phyloP scores from a whole-genome alignment of 2,113 vertebrate genomes.

The Circaetus gallicus region DNA sequence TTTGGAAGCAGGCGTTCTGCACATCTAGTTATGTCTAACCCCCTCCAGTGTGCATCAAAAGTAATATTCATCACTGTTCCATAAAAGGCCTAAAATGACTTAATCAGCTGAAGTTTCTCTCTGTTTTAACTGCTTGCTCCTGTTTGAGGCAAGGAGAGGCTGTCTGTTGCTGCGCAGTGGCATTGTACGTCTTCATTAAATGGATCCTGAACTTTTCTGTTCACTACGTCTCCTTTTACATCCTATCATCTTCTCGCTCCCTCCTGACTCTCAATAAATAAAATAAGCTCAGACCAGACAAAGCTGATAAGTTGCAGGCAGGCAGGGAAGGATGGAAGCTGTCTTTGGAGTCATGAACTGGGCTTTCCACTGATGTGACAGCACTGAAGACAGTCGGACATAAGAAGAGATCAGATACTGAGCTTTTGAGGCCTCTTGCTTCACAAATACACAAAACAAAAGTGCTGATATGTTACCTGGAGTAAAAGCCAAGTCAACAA shows the following conservation, averaged over 20 bases:
- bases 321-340: background rate
- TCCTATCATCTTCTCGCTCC: background rate
- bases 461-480: background rate
- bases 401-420: constrained; percentile 35
- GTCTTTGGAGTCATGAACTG: constrained; percentile 10
- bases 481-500: background rate
- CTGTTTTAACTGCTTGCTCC: background rate
- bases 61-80: background rate
- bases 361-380: constrained; percentile 16
- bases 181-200: background rate
- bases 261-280: background rate
- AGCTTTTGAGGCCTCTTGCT: background rate
- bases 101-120: background rate
- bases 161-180: background rate
- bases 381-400: constrained; percentile 2
- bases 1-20: background rate
- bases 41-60: background rate
- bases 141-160: background rate
- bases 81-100: background rate
- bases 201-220: background rate
- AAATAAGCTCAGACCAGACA: background rate
- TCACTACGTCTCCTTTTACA: background rate
- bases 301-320: background rate
- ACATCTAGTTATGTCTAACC: background rate
- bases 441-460: background rate